Conservation (phyloP, 1,140 invertebrate genomes). For the Eupeodes corollae region DNA sequence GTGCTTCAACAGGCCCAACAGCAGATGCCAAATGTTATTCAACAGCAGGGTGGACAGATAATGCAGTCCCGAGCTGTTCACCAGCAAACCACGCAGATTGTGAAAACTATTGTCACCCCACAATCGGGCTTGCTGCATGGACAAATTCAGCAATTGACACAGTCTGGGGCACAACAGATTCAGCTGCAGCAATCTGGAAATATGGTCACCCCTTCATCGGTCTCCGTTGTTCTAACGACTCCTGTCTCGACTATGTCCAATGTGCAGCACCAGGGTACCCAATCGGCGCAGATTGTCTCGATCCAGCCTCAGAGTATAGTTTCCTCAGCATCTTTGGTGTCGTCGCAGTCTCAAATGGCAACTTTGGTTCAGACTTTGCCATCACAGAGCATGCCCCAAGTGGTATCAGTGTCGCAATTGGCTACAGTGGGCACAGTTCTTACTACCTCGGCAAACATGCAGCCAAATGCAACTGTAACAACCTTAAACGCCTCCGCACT, state of each 20-base stretch:
- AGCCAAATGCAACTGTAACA: conserved; percentile 35
- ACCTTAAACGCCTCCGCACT: conserved; percentile 34
- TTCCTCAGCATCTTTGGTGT: conserved; percentile 17
- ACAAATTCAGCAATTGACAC: conserved; percentile 29
- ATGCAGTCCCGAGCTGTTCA: conserved; percentile 3
- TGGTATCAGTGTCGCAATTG: conserved; percentile 31
- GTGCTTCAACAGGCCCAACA: conserved; percentile 18
- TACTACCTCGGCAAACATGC: conserved; percentile 32
- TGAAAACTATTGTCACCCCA: conserved; percentile 30
- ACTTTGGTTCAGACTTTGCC: conserved; percentile 30
- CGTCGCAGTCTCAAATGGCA: conserved; percentile 18
- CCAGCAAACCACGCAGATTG: conserved; percentile 28
- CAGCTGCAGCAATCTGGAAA: conserved; percentile 12
- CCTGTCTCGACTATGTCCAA: conserved; percentile 24
- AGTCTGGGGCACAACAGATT: conserved; percentile 10
- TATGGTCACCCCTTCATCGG: conserved; percentile 16
- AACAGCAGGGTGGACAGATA: neutral
- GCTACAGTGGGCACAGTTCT: conserved; percentile 24
- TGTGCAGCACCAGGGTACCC: conserved; percentile 18
- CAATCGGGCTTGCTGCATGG: conserved; percentile 17
- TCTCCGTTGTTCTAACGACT: conserved; percentile 34
- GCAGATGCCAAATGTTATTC: neutral
- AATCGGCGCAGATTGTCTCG: conserved; percentile 34
- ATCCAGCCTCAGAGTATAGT: conserved; percentile 30
- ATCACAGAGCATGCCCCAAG: conserved; percentile 26